Conservation (phyloP, 2,113 vertebrate species). For the Strix aluco region DNA sequence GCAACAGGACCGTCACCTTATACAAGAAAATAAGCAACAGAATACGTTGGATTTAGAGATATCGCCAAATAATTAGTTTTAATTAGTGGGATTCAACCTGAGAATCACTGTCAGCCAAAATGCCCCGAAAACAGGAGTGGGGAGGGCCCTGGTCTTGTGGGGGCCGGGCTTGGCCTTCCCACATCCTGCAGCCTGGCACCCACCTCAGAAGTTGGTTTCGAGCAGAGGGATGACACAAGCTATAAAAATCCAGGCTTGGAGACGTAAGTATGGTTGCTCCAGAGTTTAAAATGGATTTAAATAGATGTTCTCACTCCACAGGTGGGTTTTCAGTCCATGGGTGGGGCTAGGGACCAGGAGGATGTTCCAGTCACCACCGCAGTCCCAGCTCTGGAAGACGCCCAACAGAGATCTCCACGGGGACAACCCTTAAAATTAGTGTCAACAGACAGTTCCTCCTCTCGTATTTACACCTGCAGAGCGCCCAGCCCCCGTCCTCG, state of each 20-base stretch:
- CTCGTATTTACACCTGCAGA: not conserved
- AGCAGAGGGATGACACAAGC: not conserved
- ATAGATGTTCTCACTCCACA: not conserved
- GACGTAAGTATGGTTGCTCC: rapidly evolving
- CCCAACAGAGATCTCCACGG: not conserved
- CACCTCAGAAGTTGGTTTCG: not conserved
- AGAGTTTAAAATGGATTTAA: not conserved
- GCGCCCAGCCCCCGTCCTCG: not conserved
- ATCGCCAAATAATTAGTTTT: not conserved
- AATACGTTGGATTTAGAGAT: not conserved
- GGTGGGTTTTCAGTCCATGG: not conserved
- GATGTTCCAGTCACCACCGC: not conserved
- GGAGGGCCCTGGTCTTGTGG: not conserved
- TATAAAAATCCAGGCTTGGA: not conserved
- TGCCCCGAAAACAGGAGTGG: not conserved
- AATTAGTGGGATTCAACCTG: not conserved
- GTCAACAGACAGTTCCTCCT: not conserved
- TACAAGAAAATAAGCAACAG: not conserved
- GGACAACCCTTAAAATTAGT: not conserved
- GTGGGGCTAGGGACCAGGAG: not conserved
- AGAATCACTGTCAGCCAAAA: not conserved
- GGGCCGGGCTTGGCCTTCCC: not conserved
- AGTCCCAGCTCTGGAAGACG: not conserved
- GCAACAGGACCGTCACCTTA: not conserved
- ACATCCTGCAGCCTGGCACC: not conserved